Base-by-base conservation (phyloP, 2,888 invertebrate genomes). In the Eumerus sabulonum region DNA sequence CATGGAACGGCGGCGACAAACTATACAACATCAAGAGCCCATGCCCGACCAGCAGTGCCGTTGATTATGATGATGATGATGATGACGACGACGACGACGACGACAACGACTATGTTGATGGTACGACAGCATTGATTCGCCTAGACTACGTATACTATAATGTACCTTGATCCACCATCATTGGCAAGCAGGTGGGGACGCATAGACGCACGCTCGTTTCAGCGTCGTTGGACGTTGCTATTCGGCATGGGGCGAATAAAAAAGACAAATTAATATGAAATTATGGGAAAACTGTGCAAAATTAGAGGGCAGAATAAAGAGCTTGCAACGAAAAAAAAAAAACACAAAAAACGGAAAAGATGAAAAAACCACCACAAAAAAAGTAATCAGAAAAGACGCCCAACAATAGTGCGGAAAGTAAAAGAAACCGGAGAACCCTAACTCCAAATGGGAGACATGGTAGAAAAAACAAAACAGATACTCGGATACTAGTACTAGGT, bases 231-330 rank as follows among this genome's bases (percentile, higher is more conserved):
- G 56, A 40, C 63, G 42, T 13, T 45, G 48, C 51, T 51, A 63
- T 63, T 71, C 57, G 56, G 44, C 56, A 57, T 19, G 56, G 27
- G 64, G 51, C 72, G 64, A 72, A 72, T 57, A 59, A 72, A 72
- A 72, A 72, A 72, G 57, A 64, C 72, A 72, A 72, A 72, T 72
- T 72, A 72, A 72, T 72, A 72, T 72, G 63, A 72, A 64, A 72
- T 72, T 72, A 72, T 72, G 72, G 72, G 72, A 72, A 72, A 72
- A 72, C 59, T 72, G 72, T 64, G 51, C 45, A 72, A 72, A 72
- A 72, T 72, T 72, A 72, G 72, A 72, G 63, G 72, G 51, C 57
- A 72, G 44, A 64, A 50, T 44, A 50, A 63, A 63, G 71, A 63
- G 54, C 40, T 63, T 56, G 36, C 56, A 63, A 63, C 56, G 71